A percentile compares a stretch with the other conserved stretches of the same genome.
Conservation (phyloP, 1,140 invertebrate genomes). For the Augochlora pura region DNA sequence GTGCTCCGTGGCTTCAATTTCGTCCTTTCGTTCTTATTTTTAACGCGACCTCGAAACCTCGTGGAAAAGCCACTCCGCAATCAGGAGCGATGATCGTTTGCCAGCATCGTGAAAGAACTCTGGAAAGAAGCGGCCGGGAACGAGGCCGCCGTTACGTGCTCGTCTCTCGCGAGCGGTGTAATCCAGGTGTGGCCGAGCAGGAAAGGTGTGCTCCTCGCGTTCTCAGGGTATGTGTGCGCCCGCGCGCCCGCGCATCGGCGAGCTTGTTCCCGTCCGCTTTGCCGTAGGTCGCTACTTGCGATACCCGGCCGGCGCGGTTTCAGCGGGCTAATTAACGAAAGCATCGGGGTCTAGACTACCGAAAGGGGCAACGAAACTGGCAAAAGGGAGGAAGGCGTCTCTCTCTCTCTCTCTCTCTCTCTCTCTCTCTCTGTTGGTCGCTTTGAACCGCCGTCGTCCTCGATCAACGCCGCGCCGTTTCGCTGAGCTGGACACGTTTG, state of each 20-base stretch:
- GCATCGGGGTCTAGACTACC: background rate
- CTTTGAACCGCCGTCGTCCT: constrained; percentile 7
- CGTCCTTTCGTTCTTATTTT: background rate
- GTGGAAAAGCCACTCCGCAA: background rate
- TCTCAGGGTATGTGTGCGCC: background rate
- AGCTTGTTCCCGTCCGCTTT: constrained; percentile 2
- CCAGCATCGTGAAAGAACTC: constrained; percentile 8
- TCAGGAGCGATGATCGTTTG: constrained; percentile 18
- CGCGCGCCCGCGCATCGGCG: too few species aligned
- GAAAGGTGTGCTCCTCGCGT: background rate
- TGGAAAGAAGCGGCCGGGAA: constrained; percentile 7
- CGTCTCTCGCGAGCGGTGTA: constrained; percentile 2
- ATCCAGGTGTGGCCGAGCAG: background rate
- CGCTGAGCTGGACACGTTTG: constrained; percentile 10
- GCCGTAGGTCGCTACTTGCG: constrained; percentile 8
- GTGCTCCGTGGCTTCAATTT: background rate
- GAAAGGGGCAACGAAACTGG: background rate
- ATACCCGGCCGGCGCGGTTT: constrained; percentile 18
- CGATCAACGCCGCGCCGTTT: background rate
- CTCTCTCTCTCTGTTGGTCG: constrained; percentile 13
- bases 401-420: too few species aligned
- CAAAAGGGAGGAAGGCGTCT: background rate
- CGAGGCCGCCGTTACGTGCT: background rate
- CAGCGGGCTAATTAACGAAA: constrained; percentile 39
- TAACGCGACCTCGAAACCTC: background rate